Base-by-base conservation (phyloP, 2,888 invertebrate species). In the Disparrhopalites patrizii region DNA sequence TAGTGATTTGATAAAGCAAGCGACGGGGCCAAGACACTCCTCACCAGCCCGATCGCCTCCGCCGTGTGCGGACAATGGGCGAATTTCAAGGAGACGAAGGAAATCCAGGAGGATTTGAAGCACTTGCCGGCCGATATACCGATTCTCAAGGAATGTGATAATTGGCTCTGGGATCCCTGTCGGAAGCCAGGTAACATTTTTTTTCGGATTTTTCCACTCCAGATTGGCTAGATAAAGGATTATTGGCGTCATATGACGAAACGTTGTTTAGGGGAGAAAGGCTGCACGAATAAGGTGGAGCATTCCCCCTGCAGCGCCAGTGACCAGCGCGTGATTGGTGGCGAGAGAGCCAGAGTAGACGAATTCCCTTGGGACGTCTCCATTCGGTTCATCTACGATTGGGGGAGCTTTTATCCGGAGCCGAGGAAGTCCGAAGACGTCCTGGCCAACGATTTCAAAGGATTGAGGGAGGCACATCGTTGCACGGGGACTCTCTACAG, bases 291-390 rank as follows among this genome's bases (percentile, higher is more conserved):
- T 43, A 43, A 5, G 20, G 43, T 43, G n/a, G 43, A 43, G 43
- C 43, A 43, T 20, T 5, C 43, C 5, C n/a, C n/a, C 8, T 43
- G 43, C 20, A n/a, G n/a, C n/a, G 43, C 5, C 5, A 43, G 23
- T 51, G 5, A 3, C n/a, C 4, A 30, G 38, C 57, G 38, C 5
- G 60, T 60, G 10, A 8, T 60, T 50, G 60, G 60, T 2, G 60
- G 60, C 1, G 25, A 40, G 25, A 15, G 3, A 7, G 60, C 60
- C 4, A 28, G 50, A n/a, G n/a, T 23, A 13, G 27, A 10, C 1
- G 62, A 62, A 25, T 51, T 52, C 23, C 62, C 62, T 5, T 62
- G 62, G 62, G 62, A 62, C 50, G 62, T 62, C 10, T 28, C 36
- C 33, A 52, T 62, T n/a, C 51, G 62, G 7, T 52, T 62, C 52